Percentiles rank a stretch among this genome's conserved stretches.
These are phyloP conservation scores for Esperia sulphurella DNA, from an alignment of 2,888 invertebrate species.

Conservation along the genomic window DNA sequence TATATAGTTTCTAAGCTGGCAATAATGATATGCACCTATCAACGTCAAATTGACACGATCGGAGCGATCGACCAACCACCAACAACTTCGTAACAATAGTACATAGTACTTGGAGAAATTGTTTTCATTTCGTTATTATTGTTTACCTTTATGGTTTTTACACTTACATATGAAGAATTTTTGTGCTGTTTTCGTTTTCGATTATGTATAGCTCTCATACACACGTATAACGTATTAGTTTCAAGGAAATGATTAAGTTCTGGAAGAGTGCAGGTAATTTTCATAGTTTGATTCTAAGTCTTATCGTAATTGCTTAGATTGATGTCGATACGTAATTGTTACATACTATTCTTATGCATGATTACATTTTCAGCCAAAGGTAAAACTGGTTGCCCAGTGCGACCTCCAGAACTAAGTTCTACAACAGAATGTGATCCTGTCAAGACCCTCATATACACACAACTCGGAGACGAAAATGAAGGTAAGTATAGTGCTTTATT, in stretches of 20 bases:
- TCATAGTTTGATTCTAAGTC: slow-evolving; percentile 26
- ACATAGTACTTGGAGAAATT: slow-evolving; percentile 21
- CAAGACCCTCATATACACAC: slow-evolving; percentile 37
- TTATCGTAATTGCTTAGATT: background rate
- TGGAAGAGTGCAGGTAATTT: slow-evolving; percentile 86
- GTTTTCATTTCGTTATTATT: slow-evolving; percentile 49
- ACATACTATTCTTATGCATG: slow-evolving; percentile 3
- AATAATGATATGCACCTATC: no score
- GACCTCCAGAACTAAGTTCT: slow-evolving; percentile 60
- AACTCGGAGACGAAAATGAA: slow-evolving; percentile 46
- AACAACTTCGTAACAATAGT: background rate
- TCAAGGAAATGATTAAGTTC: slow-evolving; percentile 84
- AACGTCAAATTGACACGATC: no score
- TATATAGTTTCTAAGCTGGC: no score
- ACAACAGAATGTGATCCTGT: slow-evolving; percentile 21
- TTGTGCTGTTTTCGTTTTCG: slow-evolving; percentile 25
- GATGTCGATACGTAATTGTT: background rate
- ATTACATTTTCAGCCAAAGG: slow-evolving; percentile 62
- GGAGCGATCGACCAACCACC: background rate
- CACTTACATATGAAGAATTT: slow-evolving; percentile 38
- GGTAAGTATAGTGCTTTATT: slow-evolving; percentile 34
- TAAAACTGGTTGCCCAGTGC: slow-evolving; percentile 70
- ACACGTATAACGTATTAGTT: slow-evolving; percentile 23
- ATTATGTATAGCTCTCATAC: slow-evolving; percentile 22
- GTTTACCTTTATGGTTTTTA: slow-evolving; percentile 45